Base-by-base conservation (phyloP, 2,797 vertebrate genomes). In the Nasua narica region DNA sequence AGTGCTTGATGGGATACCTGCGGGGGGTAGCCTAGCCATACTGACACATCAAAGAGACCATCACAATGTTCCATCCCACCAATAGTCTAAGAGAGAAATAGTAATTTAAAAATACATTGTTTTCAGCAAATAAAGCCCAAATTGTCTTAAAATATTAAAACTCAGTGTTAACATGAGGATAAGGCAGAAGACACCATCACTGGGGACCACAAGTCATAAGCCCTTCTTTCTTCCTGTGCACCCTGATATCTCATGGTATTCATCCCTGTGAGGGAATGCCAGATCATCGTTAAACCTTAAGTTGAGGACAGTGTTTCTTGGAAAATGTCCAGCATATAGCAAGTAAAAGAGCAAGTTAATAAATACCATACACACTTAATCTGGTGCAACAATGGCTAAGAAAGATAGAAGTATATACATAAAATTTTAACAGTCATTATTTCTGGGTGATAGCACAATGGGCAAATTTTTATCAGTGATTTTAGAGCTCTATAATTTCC, bases 301-400 rank as follows among this genome's bases (percentile, higher is more conserved):
- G 4, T 58, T 81, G 86, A 78, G 54, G n/a, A 65, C 18, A 78
- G 3, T 91, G 84, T 84, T 93, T 88, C 65, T 67, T 70, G 40
- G 79, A 60, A 92, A 96, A 54, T 35, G 2, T 65, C 43, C 74
- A 70, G 56, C 27, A 43, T 50, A 13, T 43, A 84, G 37, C 62
- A 87, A 78, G 50, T 67, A 27, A 91, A 86, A 92, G 29, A 94
- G 40, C 3, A 77, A 37, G 50, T 65, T 62, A 82, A 54, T 79
- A 76, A 74, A 86, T 76, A 84, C 16, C 35, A 78, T 10, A 16
- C 14, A 69, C 85, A 32, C 79, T 92, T 46, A 29, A 82, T 83
- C 78, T 60, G 78, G 21, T 43, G 23, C 15, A 93, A 12, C 46
- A 18, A 76, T 40, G 29, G 72, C 79, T 54, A 58, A 43, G 72